phyloP scores from a whole-genome alignment of 2,113 vertebrate species.

The Scomber scombrus region DNA sequence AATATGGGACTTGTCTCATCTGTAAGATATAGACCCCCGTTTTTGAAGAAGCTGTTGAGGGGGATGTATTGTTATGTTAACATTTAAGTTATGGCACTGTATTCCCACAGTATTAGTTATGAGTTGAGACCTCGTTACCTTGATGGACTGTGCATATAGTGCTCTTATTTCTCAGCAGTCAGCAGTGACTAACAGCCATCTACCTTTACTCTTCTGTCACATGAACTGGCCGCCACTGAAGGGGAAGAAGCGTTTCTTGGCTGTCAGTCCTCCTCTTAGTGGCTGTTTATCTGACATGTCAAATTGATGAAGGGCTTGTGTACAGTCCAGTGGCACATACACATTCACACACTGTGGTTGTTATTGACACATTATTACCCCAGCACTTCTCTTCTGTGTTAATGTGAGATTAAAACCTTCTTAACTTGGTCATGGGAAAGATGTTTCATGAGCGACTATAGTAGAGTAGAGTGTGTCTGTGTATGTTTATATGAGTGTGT shows the following conservation, averaged over 20 bases:
- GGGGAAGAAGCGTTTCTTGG: conserved; percentile 3
- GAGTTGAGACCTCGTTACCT: neutral
- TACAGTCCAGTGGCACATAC: neutral
- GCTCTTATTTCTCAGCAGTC: neutral
- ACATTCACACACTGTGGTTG: neutral
- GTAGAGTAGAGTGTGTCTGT: neutral
- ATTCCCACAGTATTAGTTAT: neutral
- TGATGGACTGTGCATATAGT: neutral
- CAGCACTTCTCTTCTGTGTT: neutral
- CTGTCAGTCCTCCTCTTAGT: conserved; percentile 5
- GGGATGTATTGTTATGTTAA: conserved; percentile 4
- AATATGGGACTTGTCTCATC: neutral
- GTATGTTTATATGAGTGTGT: neutral
- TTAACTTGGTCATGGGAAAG: neutral
- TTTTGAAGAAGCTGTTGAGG: neutral
- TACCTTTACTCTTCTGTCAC: conserved; percentile 23
- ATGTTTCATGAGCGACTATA: neutral
- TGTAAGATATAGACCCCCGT: neutral
- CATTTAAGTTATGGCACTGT: too few species aligned
- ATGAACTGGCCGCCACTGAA: conserved; percentile 1
- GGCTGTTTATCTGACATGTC: conserved; percentile 31
- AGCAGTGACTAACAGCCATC: neutral
- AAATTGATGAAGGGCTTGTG: conserved; percentile 29
- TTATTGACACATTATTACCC: conserved; percentile 27
- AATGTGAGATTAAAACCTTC: conserved; percentile 2